Percentiles rank a stretch among this genome's conserved stretches.
These are phyloP conservation scores for Trissolcus japonicus DNA, from an alignment of 2,888 invertebrate species.

Conservation along the genomic window DNA sequence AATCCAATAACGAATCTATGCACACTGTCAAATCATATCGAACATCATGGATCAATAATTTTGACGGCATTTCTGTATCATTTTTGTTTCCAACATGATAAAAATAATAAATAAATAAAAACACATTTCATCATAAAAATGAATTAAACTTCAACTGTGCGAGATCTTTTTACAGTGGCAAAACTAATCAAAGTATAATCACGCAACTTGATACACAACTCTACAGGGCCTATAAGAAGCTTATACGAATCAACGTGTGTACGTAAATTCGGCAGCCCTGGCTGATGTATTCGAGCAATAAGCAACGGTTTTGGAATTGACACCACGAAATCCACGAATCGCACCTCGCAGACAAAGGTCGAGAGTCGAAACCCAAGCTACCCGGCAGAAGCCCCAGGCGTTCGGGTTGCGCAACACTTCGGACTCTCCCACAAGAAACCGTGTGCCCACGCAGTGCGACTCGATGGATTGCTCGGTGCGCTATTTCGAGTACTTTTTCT, in stretches of 20 bases:
- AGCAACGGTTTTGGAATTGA: constrained; percentile 33
- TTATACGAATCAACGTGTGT: constrained; percentile 15
- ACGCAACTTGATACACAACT: neutral
- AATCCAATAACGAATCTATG: constrained; percentile 44
- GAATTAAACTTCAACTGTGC: too few species aligned
- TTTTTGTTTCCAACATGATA: too few species aligned
- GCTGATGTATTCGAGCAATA: constrained; percentile 35
- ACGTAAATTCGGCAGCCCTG: constrained; percentile 38
- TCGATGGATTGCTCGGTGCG: constrained; percentile 4
- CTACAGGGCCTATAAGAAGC: too few species aligned
- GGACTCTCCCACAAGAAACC: neutral
- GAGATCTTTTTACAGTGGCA: too few species aligned
- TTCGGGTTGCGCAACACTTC: constrained; percentile 2
- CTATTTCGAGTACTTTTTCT: constrained; percentile 15
- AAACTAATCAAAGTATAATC: too few species aligned
- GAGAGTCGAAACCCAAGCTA: constrained; percentile 4
- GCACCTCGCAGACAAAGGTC: constrained; percentile 18
- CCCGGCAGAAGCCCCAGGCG: constrained; percentile 1
- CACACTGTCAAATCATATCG: constrained; percentile 31
- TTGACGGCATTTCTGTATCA: too few species aligned
- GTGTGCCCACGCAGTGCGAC: constrained; percentile 10
- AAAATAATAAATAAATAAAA: too few species aligned
- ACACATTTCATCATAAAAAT: too few species aligned
- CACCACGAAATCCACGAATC: constrained; percentile 18
- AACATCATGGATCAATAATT: constrained; percentile 13